phyloP scores from a whole-genome alignment of 2,888 invertebrate genomes.

The Drosophila recens region DNA sequence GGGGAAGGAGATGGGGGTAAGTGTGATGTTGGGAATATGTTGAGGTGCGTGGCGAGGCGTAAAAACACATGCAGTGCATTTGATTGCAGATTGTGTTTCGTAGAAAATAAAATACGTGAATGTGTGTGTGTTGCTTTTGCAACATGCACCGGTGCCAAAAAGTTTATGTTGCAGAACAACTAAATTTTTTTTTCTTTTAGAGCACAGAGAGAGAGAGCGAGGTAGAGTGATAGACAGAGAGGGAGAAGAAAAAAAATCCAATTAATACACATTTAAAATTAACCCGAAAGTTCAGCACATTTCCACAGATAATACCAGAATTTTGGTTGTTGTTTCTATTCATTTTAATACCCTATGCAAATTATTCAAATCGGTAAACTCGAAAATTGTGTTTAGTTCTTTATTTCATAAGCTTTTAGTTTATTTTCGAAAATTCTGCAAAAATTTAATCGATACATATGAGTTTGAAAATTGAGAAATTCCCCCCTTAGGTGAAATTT shows the following conservation, averaged over 20 bases:
- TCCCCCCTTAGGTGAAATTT: too few relatives aligned
- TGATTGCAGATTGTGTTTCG: constrained; percentile 56
- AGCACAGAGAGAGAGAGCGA: not conserved
- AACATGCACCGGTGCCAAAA: constrained; percentile 42
- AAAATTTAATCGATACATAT: too few relatives aligned
- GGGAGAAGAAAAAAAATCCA: constrained; percentile 19
- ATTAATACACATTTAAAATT: constrained; percentile 52
- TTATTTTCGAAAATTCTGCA: too few relatives aligned
- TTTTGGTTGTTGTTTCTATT: constrained; percentile 6
- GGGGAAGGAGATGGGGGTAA: not conserved
- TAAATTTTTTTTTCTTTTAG: constrained; percentile 20
- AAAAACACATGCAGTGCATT: constrained; percentile 63
- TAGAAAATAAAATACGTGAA: constrained; percentile 19
- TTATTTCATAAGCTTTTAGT: not conserved
- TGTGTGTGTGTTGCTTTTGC: constrained; percentile 8
- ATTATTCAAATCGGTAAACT: not conserved
- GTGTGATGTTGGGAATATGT: constrained; percentile 4
- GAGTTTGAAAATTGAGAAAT: too few relatives aligned
- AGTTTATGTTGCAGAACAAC: constrained; percentile 41
- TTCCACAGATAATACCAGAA: constrained; percentile 32
- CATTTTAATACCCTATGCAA: not conserved
- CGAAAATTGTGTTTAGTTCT: not conserved
- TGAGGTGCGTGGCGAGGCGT: constrained; percentile 50
- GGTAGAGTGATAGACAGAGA: not conserved
- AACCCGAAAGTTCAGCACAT: constrained; percentile 32